Evolutionary conservation across 2,888 invertebrate species (phyloP).

Genomic region (Thecophora atra): DNA sequence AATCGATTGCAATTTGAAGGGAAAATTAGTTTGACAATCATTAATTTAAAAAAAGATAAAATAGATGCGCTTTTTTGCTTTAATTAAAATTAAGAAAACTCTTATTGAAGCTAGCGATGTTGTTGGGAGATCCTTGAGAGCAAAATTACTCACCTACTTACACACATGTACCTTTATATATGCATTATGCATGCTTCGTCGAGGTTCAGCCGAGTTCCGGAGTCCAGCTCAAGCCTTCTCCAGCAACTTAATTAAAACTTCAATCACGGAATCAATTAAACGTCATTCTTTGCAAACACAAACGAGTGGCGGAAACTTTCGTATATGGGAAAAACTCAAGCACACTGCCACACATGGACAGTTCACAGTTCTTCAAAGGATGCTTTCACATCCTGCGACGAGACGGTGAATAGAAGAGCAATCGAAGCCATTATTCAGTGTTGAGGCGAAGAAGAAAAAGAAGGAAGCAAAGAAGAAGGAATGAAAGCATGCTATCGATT

Average conservation of each 20-base stretch:
- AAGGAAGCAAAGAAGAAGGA: constrained; percentile 10
- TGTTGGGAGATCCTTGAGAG: no score
- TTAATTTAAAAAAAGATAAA: no score
- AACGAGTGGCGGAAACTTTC: constrained; percentile 10
- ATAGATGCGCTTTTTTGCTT: no score
- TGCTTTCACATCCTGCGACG: constrained; percentile 7
- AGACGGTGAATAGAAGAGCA: neutral
- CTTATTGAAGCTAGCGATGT: no score
- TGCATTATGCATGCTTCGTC: neutral
- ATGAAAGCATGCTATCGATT: constrained; percentile 23
- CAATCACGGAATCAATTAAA: constrained; percentile 40
- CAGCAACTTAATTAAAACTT: constrained; percentile 39
- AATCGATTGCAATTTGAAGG: no score
- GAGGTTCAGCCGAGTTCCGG: neutral
- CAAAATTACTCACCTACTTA: no score
- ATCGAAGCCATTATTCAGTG: neutral
- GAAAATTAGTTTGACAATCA: no score
- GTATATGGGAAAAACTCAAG: constrained; percentile 2
- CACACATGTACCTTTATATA: neutral
- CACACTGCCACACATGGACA: neutral
- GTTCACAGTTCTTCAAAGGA: constrained; percentile 14
- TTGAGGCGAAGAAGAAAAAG: neutral
- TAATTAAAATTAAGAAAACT: no score
- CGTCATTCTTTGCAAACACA: constrained; percentile 26
- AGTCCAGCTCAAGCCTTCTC: constrained; percentile 14